phyloP scores from a whole-genome alignment of 2,113 vertebrate genomes.

The Embiotoca jacksoni region DNA sequence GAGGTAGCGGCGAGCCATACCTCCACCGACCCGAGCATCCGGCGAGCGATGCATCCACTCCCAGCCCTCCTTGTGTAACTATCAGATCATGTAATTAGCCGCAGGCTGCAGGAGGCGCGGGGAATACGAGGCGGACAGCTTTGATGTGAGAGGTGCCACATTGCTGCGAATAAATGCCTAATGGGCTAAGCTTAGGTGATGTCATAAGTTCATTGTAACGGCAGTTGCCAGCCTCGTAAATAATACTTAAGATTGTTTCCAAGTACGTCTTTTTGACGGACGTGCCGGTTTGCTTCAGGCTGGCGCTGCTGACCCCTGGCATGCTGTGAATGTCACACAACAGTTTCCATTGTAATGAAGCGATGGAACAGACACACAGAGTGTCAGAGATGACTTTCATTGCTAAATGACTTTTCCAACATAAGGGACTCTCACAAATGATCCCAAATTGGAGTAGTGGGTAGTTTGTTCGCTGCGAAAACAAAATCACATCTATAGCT shows the following conservation, averaged over 20 bases:
- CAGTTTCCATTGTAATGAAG: constrained; percentile 75
- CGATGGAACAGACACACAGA: constrained; percentile 21
- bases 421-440: constrained; percentile 17
- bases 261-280: constrained; percentile 75
- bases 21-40: constrained; percentile 4
- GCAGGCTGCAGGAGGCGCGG: constrained; percentile 50
- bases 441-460: background rate
- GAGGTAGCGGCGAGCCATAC: constrained; percentile 19
- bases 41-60: constrained; percentile 31
- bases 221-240: constrained; percentile 81
- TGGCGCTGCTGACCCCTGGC: constrained; percentile 68
- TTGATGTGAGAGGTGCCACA: constrained; percentile 86
- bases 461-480: constrained; percentile 27
- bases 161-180: constrained; percentile 81
- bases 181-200: constrained; percentile 81
- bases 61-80: constrained; percentile 43
- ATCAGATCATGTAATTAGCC: constrained; percentile 69
- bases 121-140: constrained; percentile 62
- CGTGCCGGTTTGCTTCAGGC: constrained; percentile 55
- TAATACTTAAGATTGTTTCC: constrained; percentile 84
- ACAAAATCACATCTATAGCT: background rate
- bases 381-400: constrained; percentile 30
- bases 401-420: constrained; percentile 42
- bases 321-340: constrained; percentile 76
- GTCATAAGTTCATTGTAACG: constrained; percentile 80